Conservation (phyloP, 1,140 invertebrate species). For the Tetramorium simillimum region DNA sequence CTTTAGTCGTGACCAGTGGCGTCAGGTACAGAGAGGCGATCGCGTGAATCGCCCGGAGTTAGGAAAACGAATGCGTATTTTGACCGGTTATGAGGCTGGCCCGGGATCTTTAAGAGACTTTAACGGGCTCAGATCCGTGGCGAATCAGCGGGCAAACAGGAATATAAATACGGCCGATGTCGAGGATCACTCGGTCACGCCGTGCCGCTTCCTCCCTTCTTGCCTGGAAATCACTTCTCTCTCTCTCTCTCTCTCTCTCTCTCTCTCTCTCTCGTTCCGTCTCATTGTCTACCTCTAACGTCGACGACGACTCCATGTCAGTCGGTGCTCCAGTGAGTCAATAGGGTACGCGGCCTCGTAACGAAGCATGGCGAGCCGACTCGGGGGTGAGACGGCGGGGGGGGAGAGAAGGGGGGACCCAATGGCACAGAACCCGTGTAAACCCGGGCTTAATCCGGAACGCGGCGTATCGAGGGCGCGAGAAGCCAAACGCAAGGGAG, state of each 20-base stretch:
- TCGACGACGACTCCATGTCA: neutral
- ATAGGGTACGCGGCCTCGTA: conserved; percentile 33
- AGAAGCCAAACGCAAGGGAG: conserved; percentile 57
- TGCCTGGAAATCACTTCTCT: conserved; percentile 34
- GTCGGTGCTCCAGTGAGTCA: conserved; percentile 1
- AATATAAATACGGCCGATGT: conserved; percentile 79
- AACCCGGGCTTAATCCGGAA: conserved; percentile 72
- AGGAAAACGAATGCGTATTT: conserved; percentile 77
- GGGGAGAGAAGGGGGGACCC: neutral
- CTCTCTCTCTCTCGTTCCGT: neutral
- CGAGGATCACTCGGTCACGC: conserved; percentile 77
- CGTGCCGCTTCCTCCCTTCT: conserved; percentile 64
- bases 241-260: conserved; percentile 7
- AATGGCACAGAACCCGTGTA: conserved; percentile 51
- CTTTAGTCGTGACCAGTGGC: conserved; percentile 33
- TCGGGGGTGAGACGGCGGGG: neutral
- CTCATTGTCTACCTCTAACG: conserved; percentile 48
- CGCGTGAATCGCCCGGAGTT: neutral
- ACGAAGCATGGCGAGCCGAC: conserved; percentile 25
- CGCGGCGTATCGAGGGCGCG: conserved; percentile 72
- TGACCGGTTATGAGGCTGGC: conserved; percentile 72
- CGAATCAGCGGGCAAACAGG: conserved; percentile 82
- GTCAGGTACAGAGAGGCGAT: conserved; percentile 42
- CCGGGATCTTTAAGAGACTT: conserved; percentile 64
- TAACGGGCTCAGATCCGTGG: conserved; percentile 70